These are phyloP conservation scores for Lethenteron camtschaticum DNA, from an alignment of 2,113 vertebrate species.

Conservation along the genomic window DNA sequence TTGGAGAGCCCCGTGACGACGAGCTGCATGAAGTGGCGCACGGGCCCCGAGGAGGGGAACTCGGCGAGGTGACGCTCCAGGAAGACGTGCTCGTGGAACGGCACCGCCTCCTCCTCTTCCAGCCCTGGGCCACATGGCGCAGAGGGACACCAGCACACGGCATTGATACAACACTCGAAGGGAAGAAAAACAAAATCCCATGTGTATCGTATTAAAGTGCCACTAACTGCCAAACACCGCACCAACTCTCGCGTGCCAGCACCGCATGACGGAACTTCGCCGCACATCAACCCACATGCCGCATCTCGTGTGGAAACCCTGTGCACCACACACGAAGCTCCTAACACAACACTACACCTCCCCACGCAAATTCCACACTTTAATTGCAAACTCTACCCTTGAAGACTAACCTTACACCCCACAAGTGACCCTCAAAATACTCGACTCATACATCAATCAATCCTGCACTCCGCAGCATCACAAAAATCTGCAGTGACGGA, in stretches of 20 bases:
- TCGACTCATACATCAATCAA: no score
- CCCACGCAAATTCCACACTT: no score
- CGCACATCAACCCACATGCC: not conserved
- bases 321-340: no score
- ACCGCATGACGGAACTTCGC: not conserved
- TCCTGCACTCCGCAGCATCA: no score
- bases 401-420: no score
- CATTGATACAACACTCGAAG: not conserved
- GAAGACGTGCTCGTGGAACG: conserved; percentile 84
- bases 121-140: conserved; percentile 28
- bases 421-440: no score
- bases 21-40: conserved; percentile 87
- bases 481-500: no score
- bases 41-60: conserved; percentile 55
- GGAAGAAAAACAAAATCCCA: not conserved
- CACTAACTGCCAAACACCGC: not conserved
- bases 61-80: conserved; percentile 49
- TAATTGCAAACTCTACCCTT: no score
- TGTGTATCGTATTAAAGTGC: not conserved
- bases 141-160: not conserved
- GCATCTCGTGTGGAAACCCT: not conserved
- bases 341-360: no score
- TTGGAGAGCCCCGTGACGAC: conserved; percentile 58
- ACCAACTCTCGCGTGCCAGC: no score
- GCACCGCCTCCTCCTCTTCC: conserved; percentile 43